A percentile compares a stretch with the other conserved stretches of the same genome.
phyloP scores from a whole-genome alignment of 2,113 vertebrate genomes.

The Larimichthys polyactis region DNA sequence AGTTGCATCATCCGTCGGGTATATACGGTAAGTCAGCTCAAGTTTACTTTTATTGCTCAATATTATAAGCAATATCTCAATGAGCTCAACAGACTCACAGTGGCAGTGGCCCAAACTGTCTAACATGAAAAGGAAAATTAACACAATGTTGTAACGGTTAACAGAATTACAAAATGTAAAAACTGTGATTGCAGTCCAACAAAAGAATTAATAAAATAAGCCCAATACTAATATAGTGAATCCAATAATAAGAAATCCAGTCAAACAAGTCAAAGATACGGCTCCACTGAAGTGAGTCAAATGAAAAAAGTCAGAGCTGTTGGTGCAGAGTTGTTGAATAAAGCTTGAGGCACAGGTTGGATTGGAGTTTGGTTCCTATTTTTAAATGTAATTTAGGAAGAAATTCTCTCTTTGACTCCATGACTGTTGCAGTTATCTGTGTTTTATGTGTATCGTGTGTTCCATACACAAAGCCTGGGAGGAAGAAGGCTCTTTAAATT shows the following conservation, averaged over 20 bases:
- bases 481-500: too few relatives aligned
- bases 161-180: not conserved
- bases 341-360: not conserved
- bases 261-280: not conserved
- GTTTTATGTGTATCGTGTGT: not conserved
- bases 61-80: not conserved
- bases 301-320: not conserved
- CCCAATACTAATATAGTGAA: not conserved
- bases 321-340: not conserved
- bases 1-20: not conserved
- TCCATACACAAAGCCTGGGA: not conserved
- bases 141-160: not conserved
- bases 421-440: not conserved
- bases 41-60: slow-evolving; percentile 3
- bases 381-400: not conserved
- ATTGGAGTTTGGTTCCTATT: not conserved
- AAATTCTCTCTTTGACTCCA: not conserved
- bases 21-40: not conserved
- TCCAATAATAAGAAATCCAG: not conserved
- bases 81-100: not conserved
- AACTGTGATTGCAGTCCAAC: not conserved
- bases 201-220: not conserved
- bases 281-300: not conserved
- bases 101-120: not conserved
- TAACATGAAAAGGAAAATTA: too few relatives aligned